A percentile compares a stretch with the other conserved stretches of the same genome.
Evolutionary conservation across 2,888 invertebrate species (phyloP).

Genomic region (Polietes domitor): DNA sequence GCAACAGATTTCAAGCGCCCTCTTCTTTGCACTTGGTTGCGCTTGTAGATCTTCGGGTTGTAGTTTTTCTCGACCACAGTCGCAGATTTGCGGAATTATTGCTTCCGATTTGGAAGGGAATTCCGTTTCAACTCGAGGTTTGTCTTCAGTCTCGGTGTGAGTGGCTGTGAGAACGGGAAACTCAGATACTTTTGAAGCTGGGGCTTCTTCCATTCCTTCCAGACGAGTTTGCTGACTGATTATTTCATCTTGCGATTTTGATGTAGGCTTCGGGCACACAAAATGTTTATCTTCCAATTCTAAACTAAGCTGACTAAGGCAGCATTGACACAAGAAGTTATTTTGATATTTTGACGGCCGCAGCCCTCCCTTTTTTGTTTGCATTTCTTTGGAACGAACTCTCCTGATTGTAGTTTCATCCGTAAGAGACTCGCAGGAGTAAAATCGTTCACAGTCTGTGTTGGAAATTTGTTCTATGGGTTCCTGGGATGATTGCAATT

Average conservation of each 20-base stretch:
- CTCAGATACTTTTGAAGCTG: no score
- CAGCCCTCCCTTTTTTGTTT: background rate
- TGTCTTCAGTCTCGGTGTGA: no score
- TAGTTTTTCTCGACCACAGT: slow-evolving; percentile 11
- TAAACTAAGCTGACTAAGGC: no score
- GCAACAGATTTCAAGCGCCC: background rate
- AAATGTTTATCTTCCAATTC: background rate
- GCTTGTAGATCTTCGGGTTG: background rate
- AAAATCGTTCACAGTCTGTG: background rate
- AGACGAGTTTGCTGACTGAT: no score
- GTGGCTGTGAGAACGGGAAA: no score
- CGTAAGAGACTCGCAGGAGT: slow-evolving; percentile 16
- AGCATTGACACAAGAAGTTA: background rate
- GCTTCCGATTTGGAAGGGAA: no score
- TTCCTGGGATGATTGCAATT: background rate
- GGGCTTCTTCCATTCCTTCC: no score
- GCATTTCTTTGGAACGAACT: background rate
- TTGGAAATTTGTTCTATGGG: background rate
- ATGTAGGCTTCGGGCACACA: background rate
- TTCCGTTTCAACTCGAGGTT: no score
- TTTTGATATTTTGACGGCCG: background rate
- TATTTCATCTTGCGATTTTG: no score
- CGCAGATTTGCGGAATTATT: background rate
- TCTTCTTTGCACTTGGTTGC: background rate
- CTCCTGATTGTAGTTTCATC: background rate